Conservation (phyloP, 2,113 vertebrate species). For the Poecilia latipinna region DNA sequence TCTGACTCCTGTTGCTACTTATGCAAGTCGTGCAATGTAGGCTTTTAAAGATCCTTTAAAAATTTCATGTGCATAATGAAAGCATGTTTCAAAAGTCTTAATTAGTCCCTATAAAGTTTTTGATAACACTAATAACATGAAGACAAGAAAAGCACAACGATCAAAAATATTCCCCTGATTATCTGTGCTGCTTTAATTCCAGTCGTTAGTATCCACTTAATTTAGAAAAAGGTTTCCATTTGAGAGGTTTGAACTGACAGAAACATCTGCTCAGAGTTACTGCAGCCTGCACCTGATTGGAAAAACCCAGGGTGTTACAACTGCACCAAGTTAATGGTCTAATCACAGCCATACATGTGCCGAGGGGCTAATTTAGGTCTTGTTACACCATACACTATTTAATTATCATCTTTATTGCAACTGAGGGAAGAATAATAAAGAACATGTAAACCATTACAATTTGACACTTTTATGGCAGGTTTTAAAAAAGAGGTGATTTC, state of each 20-base stretch:
- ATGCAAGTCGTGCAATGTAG: not conserved
- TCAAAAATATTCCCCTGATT: conserved; percentile 15
- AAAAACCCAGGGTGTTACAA: conserved; percentile 31
- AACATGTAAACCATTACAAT: conserved; percentile 4
- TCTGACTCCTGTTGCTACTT: not conserved
- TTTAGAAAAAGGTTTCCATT: conserved; percentile 42
- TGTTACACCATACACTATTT: conserved; percentile 27
- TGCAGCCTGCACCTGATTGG: conserved; percentile 50
- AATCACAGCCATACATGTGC: conserved; percentile 45
- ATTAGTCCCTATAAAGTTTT: not conserved
- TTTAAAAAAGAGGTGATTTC: not conserved
- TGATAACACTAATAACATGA: conserved; percentile 1
- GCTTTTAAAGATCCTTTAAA: not conserved
- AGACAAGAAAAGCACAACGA: conserved; percentile 7
- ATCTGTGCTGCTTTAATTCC: conserved; percentile 15
- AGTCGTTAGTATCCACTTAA: conserved; percentile 26
- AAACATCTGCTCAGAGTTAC: conserved; percentile 70
- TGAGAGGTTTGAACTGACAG: conserved; percentile 47
- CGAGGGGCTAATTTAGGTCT: conserved; percentile 22
- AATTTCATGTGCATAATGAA: not conserved
- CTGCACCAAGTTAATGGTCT: conserved; percentile 38
- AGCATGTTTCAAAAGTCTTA: not conserved
- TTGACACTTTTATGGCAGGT: conserved; percentile 9
- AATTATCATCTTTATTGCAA: conserved; percentile 22
- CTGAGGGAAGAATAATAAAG: conserved; percentile 14